Percentiles rank a stretch among this genome's conserved stretches.
Evolutionary conservation across 2,113 vertebrate species (phyloP).

Genomic region (Etia nguti): DNA sequence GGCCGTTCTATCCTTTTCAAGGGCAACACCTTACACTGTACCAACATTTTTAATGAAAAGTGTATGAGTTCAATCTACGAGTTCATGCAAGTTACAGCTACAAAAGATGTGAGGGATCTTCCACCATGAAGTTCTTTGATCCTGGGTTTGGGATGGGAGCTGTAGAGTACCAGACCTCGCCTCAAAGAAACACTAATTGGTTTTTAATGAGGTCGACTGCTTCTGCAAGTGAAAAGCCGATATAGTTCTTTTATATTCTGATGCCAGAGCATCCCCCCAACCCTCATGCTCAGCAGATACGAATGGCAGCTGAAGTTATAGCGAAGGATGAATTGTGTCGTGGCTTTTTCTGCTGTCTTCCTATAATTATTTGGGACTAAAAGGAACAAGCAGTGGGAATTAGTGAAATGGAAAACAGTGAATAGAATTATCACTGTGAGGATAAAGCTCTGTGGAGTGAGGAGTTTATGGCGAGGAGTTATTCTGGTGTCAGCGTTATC

Average conservation of each 20-base stretch:
- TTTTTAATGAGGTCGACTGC: slow-evolving; percentile 62
- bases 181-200: slow-evolving; percentile 59
- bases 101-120: slow-evolving; percentile 26
- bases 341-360: slow-evolving; percentile 2
- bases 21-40: not conserved
- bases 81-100: slow-evolving; percentile 1
- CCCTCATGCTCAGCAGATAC: slow-evolving; percentile 7
- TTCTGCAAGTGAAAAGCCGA: slow-evolving; percentile 17
- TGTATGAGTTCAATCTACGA: not conserved
- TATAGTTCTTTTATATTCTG: slow-evolving; percentile 37
- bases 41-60: not conserved
- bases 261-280: not conserved
- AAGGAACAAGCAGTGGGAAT: slow-evolving; percentile 15
- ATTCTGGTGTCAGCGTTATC: slow-evolving; percentile 29
- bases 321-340: not conserved
- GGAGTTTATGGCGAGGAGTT: slow-evolving; percentile 1
- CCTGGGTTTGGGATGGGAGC: not conserved
- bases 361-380: slow-evolving; percentile 40
- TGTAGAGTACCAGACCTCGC: not conserved
- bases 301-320: slow-evolving; percentile 2
- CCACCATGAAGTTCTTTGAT: slow-evolving; percentile 47
- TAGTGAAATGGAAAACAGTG: slow-evolving; percentile 10
- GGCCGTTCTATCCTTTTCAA: not conserved
- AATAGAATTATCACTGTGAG: slow-evolving; percentile 8
- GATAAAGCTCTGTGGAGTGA: slow-evolving; percentile 1